Evolutionary conservation across 2,113 vertebrate species (phyloP).

Genomic region (Toxotes jaculatrix): DNA sequence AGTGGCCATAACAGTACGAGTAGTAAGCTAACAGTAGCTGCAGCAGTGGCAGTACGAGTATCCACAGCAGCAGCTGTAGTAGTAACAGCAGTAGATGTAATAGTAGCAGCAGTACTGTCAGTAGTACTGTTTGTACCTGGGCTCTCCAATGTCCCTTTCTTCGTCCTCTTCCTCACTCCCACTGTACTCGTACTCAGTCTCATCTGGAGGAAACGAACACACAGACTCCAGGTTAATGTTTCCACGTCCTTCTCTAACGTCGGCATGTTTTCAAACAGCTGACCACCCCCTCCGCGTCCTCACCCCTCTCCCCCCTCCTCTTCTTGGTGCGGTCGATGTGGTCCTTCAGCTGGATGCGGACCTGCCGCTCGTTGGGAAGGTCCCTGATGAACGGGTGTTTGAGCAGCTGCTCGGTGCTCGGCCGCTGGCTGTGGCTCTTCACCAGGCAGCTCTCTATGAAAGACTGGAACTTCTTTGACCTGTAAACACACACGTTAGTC

Average conservation of each 20-base stretch:
- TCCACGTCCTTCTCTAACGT: neutral
- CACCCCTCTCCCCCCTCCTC: conserved; percentile 90
- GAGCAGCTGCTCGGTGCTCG: conserved; percentile 96
- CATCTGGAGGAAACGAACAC: conserved; percentile 85
- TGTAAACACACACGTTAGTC: conserved; percentile 56
- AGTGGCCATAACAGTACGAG: too few relatives aligned
- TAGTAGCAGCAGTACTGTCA: neutral
- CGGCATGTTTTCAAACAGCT: too few relatives aligned
- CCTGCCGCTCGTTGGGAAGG: conserved; percentile 96
- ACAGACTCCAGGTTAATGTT: neutral
- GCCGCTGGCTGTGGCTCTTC: conserved; percentile 97
- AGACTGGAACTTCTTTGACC: conserved; percentile 99
- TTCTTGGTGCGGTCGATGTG: conserved; percentile 99
- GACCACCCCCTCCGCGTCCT: neutral
- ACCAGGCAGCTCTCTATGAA: conserved; percentile 98
- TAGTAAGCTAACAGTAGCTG: neutral
- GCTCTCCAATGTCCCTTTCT: conserved; percentile 95
- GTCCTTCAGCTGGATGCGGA: conserved; percentile 99
- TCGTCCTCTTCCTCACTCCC: conserved; percentile 99
- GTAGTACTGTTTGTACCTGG: conserved; percentile 85
- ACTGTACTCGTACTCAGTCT: conserved; percentile 98
- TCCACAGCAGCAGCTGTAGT: too few relatives aligned
- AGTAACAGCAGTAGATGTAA: too few relatives aligned
- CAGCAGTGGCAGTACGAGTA: neutral
- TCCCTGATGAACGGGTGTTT: conserved; percentile 98